Base-by-base conservation (phyloP, 1,140 invertebrate genomes). In the Tetramorium alpestre region DNA sequence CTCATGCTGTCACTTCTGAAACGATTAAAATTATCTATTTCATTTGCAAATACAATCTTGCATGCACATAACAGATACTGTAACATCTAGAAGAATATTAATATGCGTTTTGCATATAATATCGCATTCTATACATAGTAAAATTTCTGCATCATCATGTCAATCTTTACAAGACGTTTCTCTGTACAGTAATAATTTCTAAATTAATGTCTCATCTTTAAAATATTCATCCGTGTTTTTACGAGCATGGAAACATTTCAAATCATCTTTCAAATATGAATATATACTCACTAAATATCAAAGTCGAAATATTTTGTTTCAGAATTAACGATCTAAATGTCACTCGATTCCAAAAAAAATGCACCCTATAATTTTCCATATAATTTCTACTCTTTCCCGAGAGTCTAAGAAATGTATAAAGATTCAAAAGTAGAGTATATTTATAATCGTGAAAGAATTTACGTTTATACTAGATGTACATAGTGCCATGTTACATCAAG, bases 1-100 rank as follows among this genome's bases (percentile, higher is more conserved):
- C 33, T 33, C 33, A 44, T 16, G 18, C 8, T 82, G 0, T 47
- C 25, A n/a, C 33, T 81, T 70, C n/a, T 18, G 5, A 82, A 58
- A 1, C 6, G 10, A 38, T 56, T 33, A 18, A n/a, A 44, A 82
- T 47, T 5, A 51, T 73, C 2, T 72, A 18, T 72, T 82, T 28
- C 18, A 16, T 70, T 81, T 3, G 25, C n/a, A 41, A 82, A 47
- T 82, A 82, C 67, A 82, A 72, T 72, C 51, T 73, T 82, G 80
- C 67, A 58, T 72, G 78, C 49, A 56, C 25, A 10, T 44, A 28
- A 67, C 10, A 44, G 47, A 44, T 33, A 80, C 47, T 41, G n/a
- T 58, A 25, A 51, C 13, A 70, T 41, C 8, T 56, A 33, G 28
- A 70, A 51, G 11, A 80, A 41, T 70, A 56, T 81, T 41, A 51